phyloP scores from a whole-genome alignment of 1,140 invertebrate genomes.

The Melanaphis sacchari region DNA sequence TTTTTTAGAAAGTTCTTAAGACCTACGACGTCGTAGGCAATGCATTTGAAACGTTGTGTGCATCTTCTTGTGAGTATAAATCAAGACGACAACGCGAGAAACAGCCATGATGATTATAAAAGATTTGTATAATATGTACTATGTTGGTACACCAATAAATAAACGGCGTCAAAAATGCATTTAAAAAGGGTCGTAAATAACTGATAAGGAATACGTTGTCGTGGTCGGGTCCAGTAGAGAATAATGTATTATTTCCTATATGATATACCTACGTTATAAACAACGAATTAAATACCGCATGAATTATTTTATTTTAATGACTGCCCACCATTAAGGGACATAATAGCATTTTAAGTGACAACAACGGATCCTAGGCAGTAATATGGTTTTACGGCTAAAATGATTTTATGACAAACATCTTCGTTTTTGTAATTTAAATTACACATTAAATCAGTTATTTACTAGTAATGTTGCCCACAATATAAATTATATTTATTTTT shows the following conservation, averaged over 20 bases:
- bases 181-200: constrained; percentile 41
- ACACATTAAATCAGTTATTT: constrained; percentile 9
- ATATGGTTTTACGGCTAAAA: constrained; percentile 25
- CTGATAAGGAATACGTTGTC: constrained; percentile 28
- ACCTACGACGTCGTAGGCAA: background rate
- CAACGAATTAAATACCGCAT: constrained; percentile 19
- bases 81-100: constrained; percentile 5
- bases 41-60: background rate
- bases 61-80: background rate
- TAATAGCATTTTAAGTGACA: constrained; percentile 44
- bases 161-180: constrained; percentile 44
- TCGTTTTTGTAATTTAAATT: constrained; percentile 29
- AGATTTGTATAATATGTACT: background rate
- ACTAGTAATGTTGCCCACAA: background rate
- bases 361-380: background rate
- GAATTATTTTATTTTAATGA: constrained; percentile 38
- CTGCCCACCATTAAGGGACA: background rate
- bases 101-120: constrained; percentile 16
- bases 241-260: background rate
- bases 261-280: background rate
- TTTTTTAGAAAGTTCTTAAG: constrained; percentile 28
- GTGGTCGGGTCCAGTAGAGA: background rate
- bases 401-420: constrained; percentile 29
- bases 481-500: background rate
- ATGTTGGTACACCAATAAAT: background rate